phyloP scores from a whole-genome alignment of 2,113 vertebrate species.

The Thunnus maccoyii region DNA sequence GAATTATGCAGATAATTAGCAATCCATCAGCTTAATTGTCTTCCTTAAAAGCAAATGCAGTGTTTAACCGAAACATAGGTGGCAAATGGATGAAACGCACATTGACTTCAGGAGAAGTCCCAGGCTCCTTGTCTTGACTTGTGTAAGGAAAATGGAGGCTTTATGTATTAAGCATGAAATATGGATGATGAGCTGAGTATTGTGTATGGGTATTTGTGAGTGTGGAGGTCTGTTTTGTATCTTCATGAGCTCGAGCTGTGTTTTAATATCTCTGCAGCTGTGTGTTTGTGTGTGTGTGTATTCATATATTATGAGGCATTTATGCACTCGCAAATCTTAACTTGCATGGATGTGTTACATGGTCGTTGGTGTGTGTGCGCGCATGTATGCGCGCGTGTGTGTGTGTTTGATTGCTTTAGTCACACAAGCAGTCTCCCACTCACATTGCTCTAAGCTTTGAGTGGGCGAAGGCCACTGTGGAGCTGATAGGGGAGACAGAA shows the following conservation, averaged over 20 bases:
- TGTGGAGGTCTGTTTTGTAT: slow-evolving; percentile 46
- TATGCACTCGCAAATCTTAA: slow-evolving; percentile 42
- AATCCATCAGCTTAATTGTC: neutral
- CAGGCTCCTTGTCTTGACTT: slow-evolving; percentile 27
- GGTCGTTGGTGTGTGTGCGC: neutral
- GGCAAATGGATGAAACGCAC: slow-evolving; percentile 47
- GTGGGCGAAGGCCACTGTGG: slow-evolving; percentile 85
- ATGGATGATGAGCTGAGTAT: slow-evolving; percentile 57
- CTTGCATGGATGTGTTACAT: slow-evolving; percentile 15
- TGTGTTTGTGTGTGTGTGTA: slow-evolving; percentile 16
- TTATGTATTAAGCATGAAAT: slow-evolving; percentile 70
- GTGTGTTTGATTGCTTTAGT: slow-evolving; percentile 82
- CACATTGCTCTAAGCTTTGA: slow-evolving; percentile 84
- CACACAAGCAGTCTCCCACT: slow-evolving; percentile 82
- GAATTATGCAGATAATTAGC: slow-evolving; percentile 8
- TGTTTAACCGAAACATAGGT: slow-evolving; percentile 27
- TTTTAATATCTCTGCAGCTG: slow-evolving; percentile 46
- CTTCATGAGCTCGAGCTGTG: slow-evolving; percentile 39
- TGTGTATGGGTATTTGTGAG: slow-evolving; percentile 38
- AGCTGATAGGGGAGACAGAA: slow-evolving; percentile 81
- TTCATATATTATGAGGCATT: slow-evolving; percentile 56
- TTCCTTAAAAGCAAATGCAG: neutral
- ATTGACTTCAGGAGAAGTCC: slow-evolving; percentile 23
- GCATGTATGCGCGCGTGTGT: slow-evolving; percentile 45
- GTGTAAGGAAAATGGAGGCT: slow-evolving; percentile 57